A percentile compares a stretch with the other conserved stretches of the same genome.
Conservation (phyloP, 2,113 vertebrate genomes). For the Zingel zingel region DNA sequence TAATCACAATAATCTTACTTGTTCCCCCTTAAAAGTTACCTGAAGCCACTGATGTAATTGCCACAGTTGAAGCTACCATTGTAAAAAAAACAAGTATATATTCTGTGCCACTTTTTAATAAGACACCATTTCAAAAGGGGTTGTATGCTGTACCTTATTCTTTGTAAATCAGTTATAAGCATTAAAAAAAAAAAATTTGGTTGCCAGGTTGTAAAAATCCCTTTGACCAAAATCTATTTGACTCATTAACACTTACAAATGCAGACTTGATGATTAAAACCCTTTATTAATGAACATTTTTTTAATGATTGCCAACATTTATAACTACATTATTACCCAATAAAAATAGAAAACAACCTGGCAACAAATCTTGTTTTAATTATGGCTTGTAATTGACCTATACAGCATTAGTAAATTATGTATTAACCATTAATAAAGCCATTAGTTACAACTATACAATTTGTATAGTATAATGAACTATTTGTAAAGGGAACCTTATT, state of each 20-base stretch:
- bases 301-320: neutral
- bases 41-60: neutral
- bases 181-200: neutral
- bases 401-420: neutral
- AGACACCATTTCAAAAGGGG: neutral
- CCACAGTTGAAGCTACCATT: neutral
- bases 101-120: neutral
- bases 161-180: neutral
- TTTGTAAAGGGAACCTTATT: neutral
- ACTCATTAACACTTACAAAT: neutral
- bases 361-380: neutral
- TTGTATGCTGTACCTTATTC: neutral
- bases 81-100: neutral
- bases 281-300: neutral
- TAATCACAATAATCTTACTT: neutral
- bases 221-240: neutral
- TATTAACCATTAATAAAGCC: neutral
- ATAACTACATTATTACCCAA: neutral
- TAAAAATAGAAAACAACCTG: neutral
- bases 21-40: neutral
- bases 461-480: no score
- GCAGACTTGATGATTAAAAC: neutral
- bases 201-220: neutral
- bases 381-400: neutral
- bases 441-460: neutral